These are phyloP conservation scores for Asarcornis scutulata DNA, from an alignment of 2,113 vertebrate species.

Conservation along the genomic window DNA sequence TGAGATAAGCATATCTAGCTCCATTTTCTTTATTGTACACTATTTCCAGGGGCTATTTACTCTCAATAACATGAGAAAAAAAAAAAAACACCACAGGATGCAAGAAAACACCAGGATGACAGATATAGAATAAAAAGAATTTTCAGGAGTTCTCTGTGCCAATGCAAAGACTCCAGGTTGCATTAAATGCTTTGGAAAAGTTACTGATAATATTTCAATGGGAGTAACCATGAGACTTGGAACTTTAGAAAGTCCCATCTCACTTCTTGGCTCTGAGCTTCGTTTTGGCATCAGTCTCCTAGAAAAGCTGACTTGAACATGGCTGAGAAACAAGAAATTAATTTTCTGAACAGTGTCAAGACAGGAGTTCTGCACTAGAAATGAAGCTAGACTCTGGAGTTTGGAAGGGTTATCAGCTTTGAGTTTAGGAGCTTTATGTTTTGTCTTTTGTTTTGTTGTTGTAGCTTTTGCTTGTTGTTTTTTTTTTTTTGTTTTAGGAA, in stretches of 20 bases:
- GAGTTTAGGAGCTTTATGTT: too few species aligned
- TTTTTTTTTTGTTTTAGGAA: background rate
- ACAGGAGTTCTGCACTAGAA: background rate
- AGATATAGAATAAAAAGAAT: background rate
- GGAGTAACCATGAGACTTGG: background rate
- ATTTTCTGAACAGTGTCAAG: background rate
- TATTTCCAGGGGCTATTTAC: background rate
- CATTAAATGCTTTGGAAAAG: background rate
- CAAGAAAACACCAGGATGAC: background rate
- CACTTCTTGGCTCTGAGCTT: background rate
- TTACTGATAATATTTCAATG: background rate
- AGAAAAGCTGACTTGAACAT: background rate
- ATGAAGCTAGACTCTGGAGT: background rate
- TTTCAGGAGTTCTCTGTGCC: background rate
- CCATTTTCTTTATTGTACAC: background rate
- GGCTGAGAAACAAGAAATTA: rapidly evolving
- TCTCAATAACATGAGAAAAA: background rate
- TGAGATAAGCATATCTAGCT: background rate
- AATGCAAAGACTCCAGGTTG: background rate
- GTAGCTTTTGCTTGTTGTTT: background rate
- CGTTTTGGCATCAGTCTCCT: background rate
- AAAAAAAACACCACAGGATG: background rate
- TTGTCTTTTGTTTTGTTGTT: background rate
- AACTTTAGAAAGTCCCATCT: background rate
- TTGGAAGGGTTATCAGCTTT: background rate